Percentiles rank a stretch among this genome's conserved stretches.
These are phyloP conservation scores for silkworm (Bombyx mori) DNA, from an alignment of 1,140 invertebrate species.

Conservation along the genomic window DNA sequence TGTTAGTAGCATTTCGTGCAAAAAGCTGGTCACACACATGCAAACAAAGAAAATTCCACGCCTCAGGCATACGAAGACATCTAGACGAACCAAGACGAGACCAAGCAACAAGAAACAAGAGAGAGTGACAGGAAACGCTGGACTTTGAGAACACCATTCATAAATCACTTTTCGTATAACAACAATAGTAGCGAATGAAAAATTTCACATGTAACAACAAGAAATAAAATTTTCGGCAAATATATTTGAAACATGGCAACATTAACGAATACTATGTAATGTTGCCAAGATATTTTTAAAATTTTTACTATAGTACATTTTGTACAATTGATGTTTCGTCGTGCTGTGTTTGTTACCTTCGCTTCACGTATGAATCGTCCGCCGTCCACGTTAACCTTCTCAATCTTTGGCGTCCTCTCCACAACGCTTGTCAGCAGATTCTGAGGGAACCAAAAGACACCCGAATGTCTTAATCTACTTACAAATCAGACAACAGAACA, in stretches of 20 bases:
- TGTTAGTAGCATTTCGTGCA: no score
- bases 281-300: no score
- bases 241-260: not conserved
- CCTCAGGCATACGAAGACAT: not conserved
- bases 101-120: slow-evolving; percentile 15
- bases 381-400: slow-evolving; percentile 94
- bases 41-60: no score
- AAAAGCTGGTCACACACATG: no score
- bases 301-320: not conserved
- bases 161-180: slow-evolving; percentile 33
- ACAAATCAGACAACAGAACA: no score
- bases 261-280: not conserved
- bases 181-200: no score
- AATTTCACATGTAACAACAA: not conserved
- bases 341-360: slow-evolving; percentile 84
- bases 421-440: slow-evolving; percentile 90
- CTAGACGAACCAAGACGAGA: slow-evolving; percentile 8
- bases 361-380: slow-evolving; percentile 97
- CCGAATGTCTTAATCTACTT: no score
- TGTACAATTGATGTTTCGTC: not conserved
- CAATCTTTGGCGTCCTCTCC: slow-evolving; percentile 92
- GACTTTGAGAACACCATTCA: slow-evolving; percentile 29
- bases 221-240: not conserved
- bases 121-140: slow-evolving; percentile 33
- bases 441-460: slow-evolving; percentile 63